Evolutionary conservation across 2,113 vertebrate genomes (phyloP), one percentile per base, ranked within the genome.

Genomic region (Platycercus adscitus): DNA sequence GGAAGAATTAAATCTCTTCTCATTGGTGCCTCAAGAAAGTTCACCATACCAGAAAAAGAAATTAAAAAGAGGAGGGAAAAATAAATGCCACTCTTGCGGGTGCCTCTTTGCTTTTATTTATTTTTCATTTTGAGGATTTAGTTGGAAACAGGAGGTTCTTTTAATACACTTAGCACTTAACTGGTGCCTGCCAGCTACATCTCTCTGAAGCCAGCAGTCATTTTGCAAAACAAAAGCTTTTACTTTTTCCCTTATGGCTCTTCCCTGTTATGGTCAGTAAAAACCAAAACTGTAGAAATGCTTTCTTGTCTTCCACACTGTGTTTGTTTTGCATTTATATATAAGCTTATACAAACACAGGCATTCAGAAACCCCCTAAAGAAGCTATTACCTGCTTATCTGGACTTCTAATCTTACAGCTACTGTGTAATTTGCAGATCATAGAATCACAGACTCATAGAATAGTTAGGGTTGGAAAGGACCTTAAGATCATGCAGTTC

Each of bases 221-320:
- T 81, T 92, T 95, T 92, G 61, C 37, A 56, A 79, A 89, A 73
- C 41, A 85, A 94, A 95, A 53, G 52, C 58, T 89, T 93, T 94
- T 91, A 65, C 84, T n/a, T 94, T 73, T 86, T 71, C n/a, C n/a
- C n/a, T 75, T 80, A 41, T 58, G 44, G 21, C 33, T 86, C 75
- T 94, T 81, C 37, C 29, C 23, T 81, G 33, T 81, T 85, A 69
- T 1, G 4, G 55, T 93, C 72, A 90, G 65, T 91, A 61, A 88
- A 58, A 71, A 63, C 39, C 37, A 33, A 50, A 91, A 33, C 41
- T 81, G 55, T 58, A 77, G 41, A 69, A 85, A 85, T 82, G 44
- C 39, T 87, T 89, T 93, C 53, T 93, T 7, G 2, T 81, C 50
- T 93, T 90, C 56, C 33, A 49, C 33, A 18, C 19, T 26, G 20